Conservation (phyloP, 2,113 vertebrate genomes). For the Hyperopisus bebe region DNA sequence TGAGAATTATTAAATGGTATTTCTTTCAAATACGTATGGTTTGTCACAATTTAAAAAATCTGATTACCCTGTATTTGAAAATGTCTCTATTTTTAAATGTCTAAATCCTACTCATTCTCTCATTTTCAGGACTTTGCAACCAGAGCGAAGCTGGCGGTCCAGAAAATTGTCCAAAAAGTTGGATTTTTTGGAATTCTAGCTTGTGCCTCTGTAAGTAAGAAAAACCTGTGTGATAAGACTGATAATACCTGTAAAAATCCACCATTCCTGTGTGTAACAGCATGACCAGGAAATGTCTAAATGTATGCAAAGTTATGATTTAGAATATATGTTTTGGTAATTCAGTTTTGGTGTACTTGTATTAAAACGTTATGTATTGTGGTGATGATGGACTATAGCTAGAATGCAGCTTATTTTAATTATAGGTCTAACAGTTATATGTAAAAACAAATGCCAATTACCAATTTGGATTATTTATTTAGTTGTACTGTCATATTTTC, state of each 20-base stretch:
- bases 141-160: constrained; percentile 85
- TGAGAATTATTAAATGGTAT: background rate
- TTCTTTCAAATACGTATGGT: background rate
- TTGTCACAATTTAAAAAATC: background rate
- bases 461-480: background rate
- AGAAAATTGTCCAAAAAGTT: constrained; percentile 94
- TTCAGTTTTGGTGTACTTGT: background rate
- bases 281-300: background rate
- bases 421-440: background rate
- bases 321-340: background rate
- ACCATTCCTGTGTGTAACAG: background rate
- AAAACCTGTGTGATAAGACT: background rate
- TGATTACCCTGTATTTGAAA: background rate
- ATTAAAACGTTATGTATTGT: background rate
- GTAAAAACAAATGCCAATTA: background rate
- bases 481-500: background rate
- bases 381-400: background rate
- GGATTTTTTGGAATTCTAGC: constrained; percentile 93
- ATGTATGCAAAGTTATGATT: background rate
- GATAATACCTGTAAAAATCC: background rate
- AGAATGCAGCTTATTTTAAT: background rate
- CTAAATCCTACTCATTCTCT: background rate
- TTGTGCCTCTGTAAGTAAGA: constrained; percentile 80
- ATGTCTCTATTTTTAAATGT: background rate
- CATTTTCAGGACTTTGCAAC: constrained; percentile 80